phyloP scores from a whole-genome alignment of 1,140 invertebrate species.

The Berghia stephanieae region DNA sequence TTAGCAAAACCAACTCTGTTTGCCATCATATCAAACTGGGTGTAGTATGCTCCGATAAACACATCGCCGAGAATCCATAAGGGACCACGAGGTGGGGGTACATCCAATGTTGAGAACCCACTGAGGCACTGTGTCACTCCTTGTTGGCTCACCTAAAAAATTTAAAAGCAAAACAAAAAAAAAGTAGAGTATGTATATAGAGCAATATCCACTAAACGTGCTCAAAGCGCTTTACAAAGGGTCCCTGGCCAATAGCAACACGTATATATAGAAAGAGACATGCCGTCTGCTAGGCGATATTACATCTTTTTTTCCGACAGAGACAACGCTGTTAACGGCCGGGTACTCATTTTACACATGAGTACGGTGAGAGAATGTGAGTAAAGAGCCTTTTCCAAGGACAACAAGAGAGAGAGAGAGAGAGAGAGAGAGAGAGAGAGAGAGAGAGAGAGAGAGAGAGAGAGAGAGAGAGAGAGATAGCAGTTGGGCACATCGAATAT shows the following conservation, averaged over 20 bases:
- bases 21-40: constrained; percentile 92
- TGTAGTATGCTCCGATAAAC: constrained; percentile 95
- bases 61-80: constrained; percentile 73
- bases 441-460: constrained; percentile 18
- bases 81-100: constrained; percentile 78
- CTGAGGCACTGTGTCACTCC: constrained; percentile 76
- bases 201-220: too few species aligned
- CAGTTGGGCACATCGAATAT: neutral
- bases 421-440: constrained; percentile 18
- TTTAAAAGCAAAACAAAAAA: too few species aligned
- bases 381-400: too few species aligned
- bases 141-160: neutral
- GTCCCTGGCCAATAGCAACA: too few species aligned
- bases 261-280: too few species aligned
- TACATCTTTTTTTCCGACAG: too few species aligned
- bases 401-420: constrained; percentile 8
- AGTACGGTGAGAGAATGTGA: too few species aligned
- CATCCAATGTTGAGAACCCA: constrained; percentile 96
- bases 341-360: too few species aligned
- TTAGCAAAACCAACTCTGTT: constrained; percentile 42
- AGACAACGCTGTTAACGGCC: too few species aligned
- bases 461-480: neutral
- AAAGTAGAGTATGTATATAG: too few species aligned
- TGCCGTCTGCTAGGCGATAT: too few species aligned
- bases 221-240: too few species aligned